Evolutionary conservation across 2,888 invertebrate species (phyloP), one percentile per base, ranked within the genome.

Genomic region (Papilio elwesi): DNA sequence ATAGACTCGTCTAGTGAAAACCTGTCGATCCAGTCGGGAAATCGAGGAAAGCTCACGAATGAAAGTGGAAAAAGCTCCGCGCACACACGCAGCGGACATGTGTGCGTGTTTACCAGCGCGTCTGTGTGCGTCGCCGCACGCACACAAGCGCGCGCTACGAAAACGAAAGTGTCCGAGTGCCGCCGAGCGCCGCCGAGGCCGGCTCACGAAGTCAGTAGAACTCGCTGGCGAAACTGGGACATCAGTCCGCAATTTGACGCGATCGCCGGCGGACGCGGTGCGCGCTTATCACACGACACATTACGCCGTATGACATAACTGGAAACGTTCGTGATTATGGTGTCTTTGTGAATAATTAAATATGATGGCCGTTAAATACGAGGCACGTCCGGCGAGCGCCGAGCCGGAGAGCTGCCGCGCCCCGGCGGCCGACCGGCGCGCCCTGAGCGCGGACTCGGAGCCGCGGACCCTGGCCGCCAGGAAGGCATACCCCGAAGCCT

Each of bases 141-240:
- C 80, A 79, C 87, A 86, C 87, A 84, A 78, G 77, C 83, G 82
- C 83, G 80, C 87, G 79, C 84, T 86, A 90, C 90, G 94, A 94
- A 94, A 94, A 93, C 93, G 94, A 94, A 94, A 94, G 94, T 93
- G 91, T 83, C 86, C 94, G 94, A 93, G 79, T 82, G 80, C 76
- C 81, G 88, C 89, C 94, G 94, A 94, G 86, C 87, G 87, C 83
- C 77, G 85, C 94, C 94, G 94, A 94, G 87, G 90, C 90, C 87
- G 85, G 91, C 93, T 92, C 90, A 92, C 94, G 89, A 88, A 94
- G 92, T 92, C 91, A 91, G 93, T 94, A 83, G 92, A 93, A 93
- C 93, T 94, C 92, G 89, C 87, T 91, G 91, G 83, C 88, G 92
- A 94, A 95, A 95, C 94, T 95, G 95, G 95, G 95, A 95, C 95